phyloP scores from a whole-genome alignment of 2,113 vertebrate species.

The Hiodon tergisus region DNA sequence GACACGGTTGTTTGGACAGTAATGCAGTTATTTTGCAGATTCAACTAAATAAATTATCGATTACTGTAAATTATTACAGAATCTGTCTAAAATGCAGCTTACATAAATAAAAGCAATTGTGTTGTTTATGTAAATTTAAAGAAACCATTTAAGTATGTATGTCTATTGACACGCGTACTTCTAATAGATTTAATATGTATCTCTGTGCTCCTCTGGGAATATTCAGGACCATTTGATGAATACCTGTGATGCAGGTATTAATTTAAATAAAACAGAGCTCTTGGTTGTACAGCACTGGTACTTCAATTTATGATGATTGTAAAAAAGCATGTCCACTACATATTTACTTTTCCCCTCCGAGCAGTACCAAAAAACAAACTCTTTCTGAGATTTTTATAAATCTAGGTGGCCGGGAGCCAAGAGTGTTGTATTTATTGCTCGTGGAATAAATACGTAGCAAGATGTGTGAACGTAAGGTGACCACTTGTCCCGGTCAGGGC shows the following conservation, averaged over 20 bases:
- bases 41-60: constrained; percentile 76
- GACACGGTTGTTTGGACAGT: constrained; percentile 76
- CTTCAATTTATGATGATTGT: no score
- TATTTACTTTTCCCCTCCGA: no score
- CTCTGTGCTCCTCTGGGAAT: background rate
- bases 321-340: no score
- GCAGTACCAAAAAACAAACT: no score
- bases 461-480: background rate
- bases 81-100: no score
- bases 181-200: background rate
- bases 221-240: background rate
- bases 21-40: constrained; percentile 78
- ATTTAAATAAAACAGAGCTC: no score
- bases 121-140: constrained; percentile 7
- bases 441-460: no score
- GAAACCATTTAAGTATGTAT: constrained; percentile 4
- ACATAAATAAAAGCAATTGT: background rate
- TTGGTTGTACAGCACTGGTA: no score
- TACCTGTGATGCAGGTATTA: no score
- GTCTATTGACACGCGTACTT: background rate
- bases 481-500: constrained; percentile 57
- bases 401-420: no score
- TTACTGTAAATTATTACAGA: constrained; percentile 43
- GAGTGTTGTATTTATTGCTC: no score
- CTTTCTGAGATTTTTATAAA: no score